Conservation (phyloP, 1,140 invertebrate species). For the Saxidomus purpurata region DNA sequence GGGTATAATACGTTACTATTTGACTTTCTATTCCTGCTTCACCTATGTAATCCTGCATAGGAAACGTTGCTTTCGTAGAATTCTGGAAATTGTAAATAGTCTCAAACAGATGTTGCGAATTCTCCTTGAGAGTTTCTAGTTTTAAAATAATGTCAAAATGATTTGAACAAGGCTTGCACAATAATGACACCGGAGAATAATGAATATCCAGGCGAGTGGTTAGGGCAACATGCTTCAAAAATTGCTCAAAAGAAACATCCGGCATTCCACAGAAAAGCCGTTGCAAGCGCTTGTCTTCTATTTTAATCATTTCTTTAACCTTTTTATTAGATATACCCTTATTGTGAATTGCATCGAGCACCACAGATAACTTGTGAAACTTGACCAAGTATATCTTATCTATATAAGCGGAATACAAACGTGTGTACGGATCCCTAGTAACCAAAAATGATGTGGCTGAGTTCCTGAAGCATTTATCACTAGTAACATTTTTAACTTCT, state of each 20-base stretch:
- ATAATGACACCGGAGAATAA: background rate
- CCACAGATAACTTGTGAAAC: background rate
- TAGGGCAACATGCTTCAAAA: background rate
- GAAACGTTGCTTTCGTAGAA: background rate
- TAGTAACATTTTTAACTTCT: background rate
- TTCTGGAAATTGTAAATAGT: background rate
- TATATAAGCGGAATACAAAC: slow-evolving; percentile 54
- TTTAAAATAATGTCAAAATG: slow-evolving; percentile 10
- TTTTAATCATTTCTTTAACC: background rate
- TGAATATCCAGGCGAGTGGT: background rate
- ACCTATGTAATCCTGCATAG: background rate
- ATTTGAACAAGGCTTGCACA: slow-evolving; percentile 50
- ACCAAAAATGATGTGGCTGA: slow-evolving; percentile 29
- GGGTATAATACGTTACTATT: background rate
- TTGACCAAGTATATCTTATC: slow-evolving; percentile 53
- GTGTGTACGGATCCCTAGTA: slow-evolving; percentile 38
- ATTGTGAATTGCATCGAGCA: background rate
- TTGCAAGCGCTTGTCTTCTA: too few relatives aligned
- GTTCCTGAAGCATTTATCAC: background rate
- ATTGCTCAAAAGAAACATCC: slow-evolving; percentile 36
- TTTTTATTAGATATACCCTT: background rate
- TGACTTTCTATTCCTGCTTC: background rate
- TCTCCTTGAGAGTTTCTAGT: slow-evolving; percentile 24
- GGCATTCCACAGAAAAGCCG: background rate
- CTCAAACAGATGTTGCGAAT: background rate